A percentile compares a stretch with the other conserved stretches of the same genome.
These are phyloP conservation scores for Carlito syrichta DNA, from an alignment of 2,113 vertebrate genomes.

Conservation along the genomic window DNA sequence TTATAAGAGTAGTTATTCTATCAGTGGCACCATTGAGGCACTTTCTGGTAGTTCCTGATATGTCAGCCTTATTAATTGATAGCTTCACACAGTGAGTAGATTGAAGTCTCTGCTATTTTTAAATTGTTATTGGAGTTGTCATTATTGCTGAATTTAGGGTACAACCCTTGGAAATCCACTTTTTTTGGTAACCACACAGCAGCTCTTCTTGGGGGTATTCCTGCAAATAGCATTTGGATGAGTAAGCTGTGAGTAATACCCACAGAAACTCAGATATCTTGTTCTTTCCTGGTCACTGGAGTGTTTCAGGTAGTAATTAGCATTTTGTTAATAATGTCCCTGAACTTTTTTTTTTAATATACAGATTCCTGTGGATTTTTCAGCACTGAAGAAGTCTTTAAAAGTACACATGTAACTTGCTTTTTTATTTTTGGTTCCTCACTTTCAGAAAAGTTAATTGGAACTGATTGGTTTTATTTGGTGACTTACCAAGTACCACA, in stretches of 20 bases:
- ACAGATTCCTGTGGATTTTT: conserved; percentile 35
- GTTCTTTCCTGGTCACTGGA: not conserved
- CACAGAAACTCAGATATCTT: not conserved
- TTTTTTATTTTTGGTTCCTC: conserved; percentile 51
- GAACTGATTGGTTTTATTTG: conserved; percentile 64
- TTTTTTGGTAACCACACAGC: not conserved
- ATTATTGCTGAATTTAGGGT: conserved; percentile 13
- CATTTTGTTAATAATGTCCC: conserved; percentile 33
- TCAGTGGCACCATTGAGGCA: not conserved
- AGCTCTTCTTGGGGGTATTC: not conserved
- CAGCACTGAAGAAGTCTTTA: not conserved
- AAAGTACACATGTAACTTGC: not conserved
- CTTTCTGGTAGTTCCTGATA: not conserved
- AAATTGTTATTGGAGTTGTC: not conserved
- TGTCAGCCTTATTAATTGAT: not conserved
- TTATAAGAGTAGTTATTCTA: not conserved
- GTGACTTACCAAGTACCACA: conserved; percentile 55
- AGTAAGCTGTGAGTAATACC: not conserved
- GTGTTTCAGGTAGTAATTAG: conserved; percentile 53
- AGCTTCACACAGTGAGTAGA: not conserved
- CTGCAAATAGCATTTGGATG: not conserved
- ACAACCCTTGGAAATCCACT: not conserved
- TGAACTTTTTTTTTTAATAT: not conserved
- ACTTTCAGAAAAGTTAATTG: conserved; percentile 65
- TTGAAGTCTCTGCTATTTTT: not conserved